Evolutionary conservation across 2,113 vertebrate genomes (phyloP).

Genomic region (Tautogolabrus adspersus): DNA sequence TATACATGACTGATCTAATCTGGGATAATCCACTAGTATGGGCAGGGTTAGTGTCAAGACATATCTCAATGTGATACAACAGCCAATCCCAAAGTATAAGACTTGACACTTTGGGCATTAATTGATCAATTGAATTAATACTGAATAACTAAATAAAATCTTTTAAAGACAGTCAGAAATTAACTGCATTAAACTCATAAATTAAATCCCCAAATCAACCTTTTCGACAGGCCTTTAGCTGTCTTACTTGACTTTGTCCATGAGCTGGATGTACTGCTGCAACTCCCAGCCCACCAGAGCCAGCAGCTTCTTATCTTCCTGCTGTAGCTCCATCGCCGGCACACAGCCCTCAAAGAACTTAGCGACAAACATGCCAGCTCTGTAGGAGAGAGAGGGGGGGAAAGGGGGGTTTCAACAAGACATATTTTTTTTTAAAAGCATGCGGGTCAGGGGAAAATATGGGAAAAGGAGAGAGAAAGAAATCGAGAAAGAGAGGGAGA

Average conservation of each 20-base stretch:
- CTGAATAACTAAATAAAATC: no score
- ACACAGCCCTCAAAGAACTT: constrained; percentile 93
- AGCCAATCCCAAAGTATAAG: not conserved
- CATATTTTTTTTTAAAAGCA: constrained; percentile 1
- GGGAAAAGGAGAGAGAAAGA: not conserved
- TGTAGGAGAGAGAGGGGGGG: constrained; percentile 59
- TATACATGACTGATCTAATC: no score
- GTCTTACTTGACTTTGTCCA: constrained; percentile 93
- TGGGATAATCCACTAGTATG: not conserved
- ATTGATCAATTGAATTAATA: no score
- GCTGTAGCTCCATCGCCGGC: constrained; percentile 87
- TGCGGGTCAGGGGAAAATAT: constrained; percentile 12
- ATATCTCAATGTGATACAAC: not conserved
- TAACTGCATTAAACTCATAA: not conserved
- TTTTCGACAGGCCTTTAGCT: not conserved
- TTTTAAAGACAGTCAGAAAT: not conserved
- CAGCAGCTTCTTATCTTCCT: constrained; percentile 89
- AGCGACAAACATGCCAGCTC: constrained; percentile 94
- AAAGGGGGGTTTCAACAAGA: not conserved
- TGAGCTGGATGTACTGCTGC: constrained; percentile 89
- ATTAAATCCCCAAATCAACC: not conserved
- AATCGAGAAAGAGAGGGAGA: not conserved
- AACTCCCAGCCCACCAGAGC: constrained; percentile 90
- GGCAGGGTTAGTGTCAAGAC: not conserved
- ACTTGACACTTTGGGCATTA: no score